Evolutionary conservation across 2,113 vertebrate genomes (phyloP).

Genomic region (Speoplatyrhinus poulsoni): DNA sequence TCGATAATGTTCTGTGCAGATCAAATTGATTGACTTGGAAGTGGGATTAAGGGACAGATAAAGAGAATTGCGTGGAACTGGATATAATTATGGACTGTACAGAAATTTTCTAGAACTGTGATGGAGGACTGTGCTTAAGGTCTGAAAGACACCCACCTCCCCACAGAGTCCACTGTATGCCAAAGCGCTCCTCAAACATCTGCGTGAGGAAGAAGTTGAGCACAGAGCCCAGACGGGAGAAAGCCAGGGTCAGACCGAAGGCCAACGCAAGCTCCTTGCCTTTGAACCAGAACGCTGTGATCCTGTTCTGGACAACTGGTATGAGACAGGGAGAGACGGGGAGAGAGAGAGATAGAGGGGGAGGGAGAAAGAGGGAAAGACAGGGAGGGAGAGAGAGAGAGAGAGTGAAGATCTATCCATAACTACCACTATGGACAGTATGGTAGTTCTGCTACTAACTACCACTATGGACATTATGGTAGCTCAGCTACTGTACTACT

Average conservation of each 20-base stretch:
- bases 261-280: conserved; percentile 83
- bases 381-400: too few relatives aligned
- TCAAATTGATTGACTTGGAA: too few relatives aligned
- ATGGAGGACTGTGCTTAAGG: not conserved
- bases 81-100: not conserved
- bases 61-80: not conserved
- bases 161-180: conserved; percentile 84
- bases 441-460: too few relatives aligned
- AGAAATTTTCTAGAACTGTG: not conserved
- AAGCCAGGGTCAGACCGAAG: conserved; percentile 80
- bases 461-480: too few relatives aligned
- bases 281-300: conserved; percentile 85
- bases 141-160: conserved; percentile 66
- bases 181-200: conserved; percentile 76
- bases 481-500: too few relatives aligned
- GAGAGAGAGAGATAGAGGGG: too few relatives aligned
- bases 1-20: too few relatives aligned
- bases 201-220: conserved; percentile 85
- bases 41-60: too few relatives aligned
- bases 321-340: not conserved
- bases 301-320: conserved; percentile 82
- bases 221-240: conserved; percentile 80
- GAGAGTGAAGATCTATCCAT: not conserved
- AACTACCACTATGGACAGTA: too few relatives aligned
- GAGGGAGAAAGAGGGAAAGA: too few relatives aligned